These are phyloP conservation scores for Icerya purchasi DNA, from an alignment of 2,888 invertebrate genomes.

Conservation along the genomic window DNA sequence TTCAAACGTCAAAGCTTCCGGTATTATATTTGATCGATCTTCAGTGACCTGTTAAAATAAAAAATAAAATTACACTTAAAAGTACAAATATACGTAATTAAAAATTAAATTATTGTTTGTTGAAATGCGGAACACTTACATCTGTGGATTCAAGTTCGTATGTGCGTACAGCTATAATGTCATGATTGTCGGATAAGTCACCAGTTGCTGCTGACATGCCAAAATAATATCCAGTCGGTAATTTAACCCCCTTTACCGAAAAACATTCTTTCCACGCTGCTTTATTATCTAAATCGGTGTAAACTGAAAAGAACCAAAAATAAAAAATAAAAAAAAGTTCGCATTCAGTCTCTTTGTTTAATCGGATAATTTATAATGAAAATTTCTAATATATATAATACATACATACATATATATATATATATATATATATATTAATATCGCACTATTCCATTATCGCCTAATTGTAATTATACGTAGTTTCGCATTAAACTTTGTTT, in stretches of 20 bases:
- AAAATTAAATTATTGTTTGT: too few species aligned
- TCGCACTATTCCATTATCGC: too few species aligned
- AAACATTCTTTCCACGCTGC: constrained; percentile 89
- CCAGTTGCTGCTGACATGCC: constrained; percentile 92
- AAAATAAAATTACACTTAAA: background rate
- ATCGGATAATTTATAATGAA: background rate
- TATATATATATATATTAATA: background rate
- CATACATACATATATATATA: too few species aligned
- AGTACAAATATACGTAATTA: too few species aligned
- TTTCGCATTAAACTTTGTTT: too few species aligned
- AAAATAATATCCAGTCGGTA: constrained; percentile 89
- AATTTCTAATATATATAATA: background rate
- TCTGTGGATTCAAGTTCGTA: constrained; percentile 70
- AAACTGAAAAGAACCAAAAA: constrained; percentile 36
- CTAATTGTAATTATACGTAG: too few species aligned
- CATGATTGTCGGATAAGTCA: constrained; percentile 89
- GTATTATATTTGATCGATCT: constrained; percentile 63
- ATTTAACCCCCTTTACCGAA: constrained; percentile 59
- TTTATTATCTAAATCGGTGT: constrained; percentile 75
- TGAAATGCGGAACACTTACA: too few species aligned
- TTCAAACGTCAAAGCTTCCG: constrained; percentile 73
- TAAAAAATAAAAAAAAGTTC: too few species aligned
- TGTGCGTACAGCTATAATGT: constrained; percentile 72
- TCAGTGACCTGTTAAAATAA: constrained; percentile 35
- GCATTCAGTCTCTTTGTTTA: too few species aligned